Evolutionary conservation across 1,140 invertebrate genomes (phyloP).

Genomic region (Drosophila kurseongensis): DNA sequence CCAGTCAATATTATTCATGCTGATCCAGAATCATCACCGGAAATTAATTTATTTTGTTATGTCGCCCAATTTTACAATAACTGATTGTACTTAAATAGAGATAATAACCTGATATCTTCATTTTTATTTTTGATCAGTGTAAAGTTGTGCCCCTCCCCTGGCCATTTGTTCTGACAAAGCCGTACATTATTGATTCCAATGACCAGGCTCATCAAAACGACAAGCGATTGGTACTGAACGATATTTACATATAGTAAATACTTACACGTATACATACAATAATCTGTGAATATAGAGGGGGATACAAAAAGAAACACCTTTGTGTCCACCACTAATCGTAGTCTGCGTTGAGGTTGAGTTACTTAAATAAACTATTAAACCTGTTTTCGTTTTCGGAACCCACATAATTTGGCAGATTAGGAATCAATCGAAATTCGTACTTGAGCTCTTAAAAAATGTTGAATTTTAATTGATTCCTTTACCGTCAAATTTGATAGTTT

Average conservation of each 20-base stretch:
- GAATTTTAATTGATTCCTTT: background rate
- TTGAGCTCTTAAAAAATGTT: too few species aligned
- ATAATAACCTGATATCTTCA: background rate
- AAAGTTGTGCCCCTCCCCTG: background rate
- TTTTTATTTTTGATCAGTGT: background rate
- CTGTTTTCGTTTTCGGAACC: conserved; percentile 7
- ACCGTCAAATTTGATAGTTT: conserved; percentile 6
- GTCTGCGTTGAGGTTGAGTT: conserved; percentile 70
- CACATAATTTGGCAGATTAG: background rate
- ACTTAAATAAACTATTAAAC: conserved; percentile 69
- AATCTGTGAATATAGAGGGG: conserved; percentile 49
- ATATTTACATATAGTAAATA: conserved; percentile 22
- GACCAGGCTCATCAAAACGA: conserved; percentile 48
- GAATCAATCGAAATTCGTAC: background rate
- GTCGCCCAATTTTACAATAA: too few species aligned
- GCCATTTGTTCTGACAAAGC: background rate
- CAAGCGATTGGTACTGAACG: conserved; percentile 21
- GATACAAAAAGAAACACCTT: conserved; percentile 20
- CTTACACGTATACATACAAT: conserved; percentile 30
- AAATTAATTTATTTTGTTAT: too few species aligned
- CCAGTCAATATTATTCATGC: too few species aligned
- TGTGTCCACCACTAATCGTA: conserved; percentile 60
- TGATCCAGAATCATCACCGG: too few species aligned
- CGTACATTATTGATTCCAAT: conserved; percentile 35
- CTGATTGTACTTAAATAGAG: too few species aligned